Conservation (phyloP, 2,113 vertebrate species). For the Castor canadensis region DNA sequence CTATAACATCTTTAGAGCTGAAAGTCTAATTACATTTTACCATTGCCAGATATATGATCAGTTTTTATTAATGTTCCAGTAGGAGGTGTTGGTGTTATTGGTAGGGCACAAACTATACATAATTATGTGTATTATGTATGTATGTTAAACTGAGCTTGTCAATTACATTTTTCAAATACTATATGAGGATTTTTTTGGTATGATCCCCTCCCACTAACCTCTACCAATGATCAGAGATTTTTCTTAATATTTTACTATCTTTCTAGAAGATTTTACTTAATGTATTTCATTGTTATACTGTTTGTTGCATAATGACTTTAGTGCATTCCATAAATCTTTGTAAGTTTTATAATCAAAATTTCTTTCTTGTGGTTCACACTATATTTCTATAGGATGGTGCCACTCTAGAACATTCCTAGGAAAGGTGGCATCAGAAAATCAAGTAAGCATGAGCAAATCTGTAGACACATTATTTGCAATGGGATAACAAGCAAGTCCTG, state of each 20-base stretch:
- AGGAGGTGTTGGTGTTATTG: neutral
- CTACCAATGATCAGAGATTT: neutral
- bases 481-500: neutral
- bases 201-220: neutral
- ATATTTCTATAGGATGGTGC: neutral
- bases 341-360: neutral
- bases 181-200: neutral
- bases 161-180: neutral
- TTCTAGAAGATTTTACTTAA: neutral
- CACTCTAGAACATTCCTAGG: neutral
- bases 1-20: neutral
- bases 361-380: neutral
- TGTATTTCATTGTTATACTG: neutral
- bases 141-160: neutral
- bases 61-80: neutral
- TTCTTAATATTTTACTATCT: neutral
- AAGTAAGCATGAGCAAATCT: neutral
- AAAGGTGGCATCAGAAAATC: neutral
- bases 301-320: neutral
- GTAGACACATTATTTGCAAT: neutral
- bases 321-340: neutral
- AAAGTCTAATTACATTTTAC: neutral
- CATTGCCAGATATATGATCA: neutral
- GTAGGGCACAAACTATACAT: neutral
- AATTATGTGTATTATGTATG: neutral